Percentiles rank a stretch among this genome's conserved stretches.
These are phyloP conservation scores for Chlamydotis undulata DNA, from an alignment of 2,113 vertebrate genomes.

Conservation along the genomic window DNA sequence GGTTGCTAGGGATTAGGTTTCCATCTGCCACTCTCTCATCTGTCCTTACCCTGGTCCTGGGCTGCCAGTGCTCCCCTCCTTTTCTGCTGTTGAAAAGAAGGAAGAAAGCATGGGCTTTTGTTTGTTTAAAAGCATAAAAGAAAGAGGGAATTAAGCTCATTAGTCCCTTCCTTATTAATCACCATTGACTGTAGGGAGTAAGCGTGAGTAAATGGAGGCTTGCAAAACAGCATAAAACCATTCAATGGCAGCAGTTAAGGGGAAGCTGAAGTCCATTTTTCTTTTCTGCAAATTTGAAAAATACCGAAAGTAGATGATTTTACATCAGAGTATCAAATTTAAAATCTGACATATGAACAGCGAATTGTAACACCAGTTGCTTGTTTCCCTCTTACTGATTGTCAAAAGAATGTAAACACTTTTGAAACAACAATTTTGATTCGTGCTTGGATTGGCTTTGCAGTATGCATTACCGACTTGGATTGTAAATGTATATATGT, in stretches of 20 bases:
- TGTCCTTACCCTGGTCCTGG: neutral
- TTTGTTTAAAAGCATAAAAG: conserved; percentile 58
- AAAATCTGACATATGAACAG: neutral
- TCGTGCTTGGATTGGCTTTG: neutral
- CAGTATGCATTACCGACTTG: accelerated
- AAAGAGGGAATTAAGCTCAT: conserved; percentile 59
- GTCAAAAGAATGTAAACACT: neutral
- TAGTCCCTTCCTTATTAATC: conserved; percentile 51
- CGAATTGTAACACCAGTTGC: neutral
- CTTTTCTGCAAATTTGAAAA: neutral
- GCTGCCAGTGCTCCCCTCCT: conserved; percentile 13
- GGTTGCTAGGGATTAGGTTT: conserved; percentile 66
- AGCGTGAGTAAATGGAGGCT: conserved; percentile 28
- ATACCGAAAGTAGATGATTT: neutral
- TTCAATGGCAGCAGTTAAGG: neutral
- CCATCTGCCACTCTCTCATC: conserved; percentile 53
- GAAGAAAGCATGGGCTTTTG: conserved; percentile 44
- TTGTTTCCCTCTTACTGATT: neutral
- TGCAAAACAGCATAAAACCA: neutral
- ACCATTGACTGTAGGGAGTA: conserved; percentile 10
- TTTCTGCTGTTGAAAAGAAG: conserved; percentile 38
- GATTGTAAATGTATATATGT: neutral
- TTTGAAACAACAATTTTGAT: neutral
- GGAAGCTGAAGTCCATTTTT: neutral
- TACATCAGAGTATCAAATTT: neutral